Evolutionary conservation across 2,113 vertebrate genomes (phyloP).

Genomic region (Hipposideros armiger): DNA sequence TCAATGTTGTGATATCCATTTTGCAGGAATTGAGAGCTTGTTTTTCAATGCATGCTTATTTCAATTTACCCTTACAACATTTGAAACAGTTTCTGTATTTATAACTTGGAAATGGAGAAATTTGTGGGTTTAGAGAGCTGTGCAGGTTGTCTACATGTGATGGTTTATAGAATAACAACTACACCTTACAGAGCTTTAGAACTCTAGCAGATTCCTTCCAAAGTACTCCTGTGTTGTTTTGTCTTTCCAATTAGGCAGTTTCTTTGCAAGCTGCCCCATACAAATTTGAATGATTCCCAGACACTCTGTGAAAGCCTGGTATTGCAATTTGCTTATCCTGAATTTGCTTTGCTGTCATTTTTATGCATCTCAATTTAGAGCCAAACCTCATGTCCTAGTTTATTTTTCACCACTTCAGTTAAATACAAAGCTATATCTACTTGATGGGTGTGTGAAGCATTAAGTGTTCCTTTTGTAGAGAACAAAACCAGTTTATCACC

Average conservation of each 20-base stretch:
- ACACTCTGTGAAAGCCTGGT: not conserved
- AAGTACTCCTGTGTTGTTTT: not conserved
- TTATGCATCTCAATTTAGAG: slow-evolving; percentile 28
- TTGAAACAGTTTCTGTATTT: slow-evolving; percentile 45
- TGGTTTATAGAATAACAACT: slow-evolving; percentile 51
- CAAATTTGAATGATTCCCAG: slow-evolving; percentile 44
- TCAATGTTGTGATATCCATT: slow-evolving; percentile 59
- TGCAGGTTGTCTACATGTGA: not conserved
- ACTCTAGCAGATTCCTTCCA: not conserved
- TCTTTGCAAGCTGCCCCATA: not conserved
- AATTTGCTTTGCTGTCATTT: slow-evolving; percentile 58
- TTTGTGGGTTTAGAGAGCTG: not conserved
- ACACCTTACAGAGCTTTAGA: not conserved
- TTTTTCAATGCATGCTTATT: slow-evolving; percentile 8
- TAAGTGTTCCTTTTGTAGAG: slow-evolving; percentile 52
- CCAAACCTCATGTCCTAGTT: slow-evolving; percentile 18
- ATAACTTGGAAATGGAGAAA: slow-evolving; percentile 59
- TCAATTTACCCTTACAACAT: slow-evolving; percentile 73
- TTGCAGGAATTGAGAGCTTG: slow-evolving; percentile 46
- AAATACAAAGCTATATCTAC: slow-evolving; percentile 42
- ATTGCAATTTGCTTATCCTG: not conserved
- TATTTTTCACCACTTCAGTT: slow-evolving; percentile 50
- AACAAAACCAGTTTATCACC: slow-evolving; percentile 53
- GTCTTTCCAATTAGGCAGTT: slow-evolving; percentile 3
- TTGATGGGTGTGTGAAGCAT: slow-evolving; percentile 31